Conservation (phyloP, 2,888 invertebrate species). For the Aporophyla lueneburgensis region DNA sequence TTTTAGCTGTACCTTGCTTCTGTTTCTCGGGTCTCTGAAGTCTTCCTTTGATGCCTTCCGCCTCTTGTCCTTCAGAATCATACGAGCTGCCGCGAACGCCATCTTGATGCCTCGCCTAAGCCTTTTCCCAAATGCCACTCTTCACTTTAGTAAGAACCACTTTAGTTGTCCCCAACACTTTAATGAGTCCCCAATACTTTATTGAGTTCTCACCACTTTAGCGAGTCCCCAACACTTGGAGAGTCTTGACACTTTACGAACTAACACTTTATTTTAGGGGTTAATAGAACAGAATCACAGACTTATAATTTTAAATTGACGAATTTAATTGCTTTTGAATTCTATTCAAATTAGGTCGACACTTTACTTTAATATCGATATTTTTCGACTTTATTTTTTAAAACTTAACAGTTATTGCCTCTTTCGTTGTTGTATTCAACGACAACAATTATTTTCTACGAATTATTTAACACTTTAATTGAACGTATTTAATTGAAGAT, state of each 20-base stretch:
- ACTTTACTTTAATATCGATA: conserved; percentile 36
- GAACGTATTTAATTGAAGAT: conserved; percentile 64
- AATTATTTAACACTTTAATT: conserved; percentile 67
- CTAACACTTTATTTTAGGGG: conserved; percentile 61
- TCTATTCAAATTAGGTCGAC: conserved; percentile 62
- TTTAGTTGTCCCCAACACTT: conserved; percentile 32
- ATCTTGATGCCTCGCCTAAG: conserved; percentile 85
- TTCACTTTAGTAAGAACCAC: conserved; percentile 58
- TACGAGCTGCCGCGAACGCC: conserved; percentile 96
- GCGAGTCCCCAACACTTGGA: conserved; percentile 18
- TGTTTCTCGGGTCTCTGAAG: conserved; percentile 93
- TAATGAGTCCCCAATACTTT: background rate
- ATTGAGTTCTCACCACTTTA: conserved; percentile 18
- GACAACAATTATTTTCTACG: conserved; percentile 52
- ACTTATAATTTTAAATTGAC: conserved; percentile 78
- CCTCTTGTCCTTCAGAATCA: conserved; percentile 96
- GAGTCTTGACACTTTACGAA: conserved; percentile 25
- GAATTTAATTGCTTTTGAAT: conserved; percentile 74
- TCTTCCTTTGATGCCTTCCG: conserved; percentile 96
- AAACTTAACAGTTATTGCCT: conserved; percentile 80
- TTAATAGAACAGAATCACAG: conserved; percentile 78
- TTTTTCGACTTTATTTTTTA: conserved; percentile 65
- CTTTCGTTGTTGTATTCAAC: conserved; percentile 72
- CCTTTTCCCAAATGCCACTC: conserved; percentile 70
- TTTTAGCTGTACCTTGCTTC: conserved; percentile 93